Evolutionary conservation across 2,797 vertebrate species (phyloP).

Genomic region (Eurystomus glaucurus): DNA sequence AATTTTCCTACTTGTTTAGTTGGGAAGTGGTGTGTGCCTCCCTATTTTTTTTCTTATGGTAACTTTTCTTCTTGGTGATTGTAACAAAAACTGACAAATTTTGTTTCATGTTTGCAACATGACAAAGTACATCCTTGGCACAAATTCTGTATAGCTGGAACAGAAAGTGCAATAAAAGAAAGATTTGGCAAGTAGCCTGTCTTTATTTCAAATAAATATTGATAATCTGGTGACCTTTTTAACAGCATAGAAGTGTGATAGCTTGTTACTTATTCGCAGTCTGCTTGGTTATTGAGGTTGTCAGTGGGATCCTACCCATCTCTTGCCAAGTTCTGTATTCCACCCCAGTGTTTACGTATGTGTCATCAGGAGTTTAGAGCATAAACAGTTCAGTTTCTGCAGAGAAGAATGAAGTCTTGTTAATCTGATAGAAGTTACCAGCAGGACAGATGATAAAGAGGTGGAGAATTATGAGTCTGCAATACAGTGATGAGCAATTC

Average conservation of each 20-base stretch:
- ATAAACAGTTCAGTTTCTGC: neutral
- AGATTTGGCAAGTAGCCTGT: neutral
- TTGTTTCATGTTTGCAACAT: neutral
- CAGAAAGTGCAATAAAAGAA: neutral
- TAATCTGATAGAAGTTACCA: neutral
- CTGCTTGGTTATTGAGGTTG: neutral
- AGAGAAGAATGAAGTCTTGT: neutral
- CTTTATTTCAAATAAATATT: conserved; percentile 8
- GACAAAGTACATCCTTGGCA: neutral
- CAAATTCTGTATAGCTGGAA: neutral
- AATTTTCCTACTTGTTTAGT: neutral
- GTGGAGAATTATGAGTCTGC: neutral
- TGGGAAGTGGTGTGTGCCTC: neutral
- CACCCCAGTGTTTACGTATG: neutral
- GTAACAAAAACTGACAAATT: neutral
- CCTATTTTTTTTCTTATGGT: neutral
- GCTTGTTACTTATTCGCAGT: neutral
- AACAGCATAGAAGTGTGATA: neutral
- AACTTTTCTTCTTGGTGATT: neutral
- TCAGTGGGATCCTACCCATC: neutral
- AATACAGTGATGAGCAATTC: neutral
- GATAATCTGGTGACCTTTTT: conserved; percentile 24
- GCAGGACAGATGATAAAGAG: neutral
- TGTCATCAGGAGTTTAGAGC: neutral
- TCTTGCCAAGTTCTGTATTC: neutral